Base-by-base conservation (phyloP, 1,140 invertebrate species). In the Atta texana region DNA sequence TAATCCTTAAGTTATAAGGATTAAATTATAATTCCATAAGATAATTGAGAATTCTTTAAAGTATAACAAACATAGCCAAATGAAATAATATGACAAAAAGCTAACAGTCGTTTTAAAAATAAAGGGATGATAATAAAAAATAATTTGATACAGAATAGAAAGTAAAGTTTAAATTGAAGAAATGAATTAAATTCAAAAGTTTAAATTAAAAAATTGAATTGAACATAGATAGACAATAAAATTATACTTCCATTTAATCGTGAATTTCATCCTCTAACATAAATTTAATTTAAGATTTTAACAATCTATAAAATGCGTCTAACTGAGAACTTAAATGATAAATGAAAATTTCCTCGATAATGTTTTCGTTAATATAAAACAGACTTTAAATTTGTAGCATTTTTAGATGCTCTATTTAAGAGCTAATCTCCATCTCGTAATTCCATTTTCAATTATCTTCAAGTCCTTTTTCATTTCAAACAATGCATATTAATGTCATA, bases 201-300 rank as follows among this genome's bases (percentile, higher is more conserved):
- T 64, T 64, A 28, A 64, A 31, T 34, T 16, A 31, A 34, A 34
- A 64, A 64, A 34, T 44, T 14, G 1, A 77, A 44, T 63, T 61
- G 59, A 77, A 21, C 8, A n/a, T 14, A 49, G 59, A 63, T 61
- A 16, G n/a, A 31, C 24, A 31, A 75, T n/a, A 76, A 61, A 77
- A 49, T 77, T 0, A 10, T 18, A 12, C 18, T 64, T 31, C 8
- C 16, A n/a, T 51, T 64, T 34, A 51, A 51, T 66, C 18, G 31
- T 34, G 31, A 3, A 49, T 63, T 77, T 31, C 16, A 28, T 44
- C 12, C 14, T 16, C 14, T 16, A 28, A 16, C n/a, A 3, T 14
- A 66, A 78, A 66, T 78, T 66, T 28, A 14, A 66, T 49, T 51
- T 28, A 51, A 64, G 18, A 21, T 49, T 64, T 34, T 18, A 66